Conservation (phyloP, 2,797 vertebrate genomes). For the Acanthopagrus latus region DNA sequence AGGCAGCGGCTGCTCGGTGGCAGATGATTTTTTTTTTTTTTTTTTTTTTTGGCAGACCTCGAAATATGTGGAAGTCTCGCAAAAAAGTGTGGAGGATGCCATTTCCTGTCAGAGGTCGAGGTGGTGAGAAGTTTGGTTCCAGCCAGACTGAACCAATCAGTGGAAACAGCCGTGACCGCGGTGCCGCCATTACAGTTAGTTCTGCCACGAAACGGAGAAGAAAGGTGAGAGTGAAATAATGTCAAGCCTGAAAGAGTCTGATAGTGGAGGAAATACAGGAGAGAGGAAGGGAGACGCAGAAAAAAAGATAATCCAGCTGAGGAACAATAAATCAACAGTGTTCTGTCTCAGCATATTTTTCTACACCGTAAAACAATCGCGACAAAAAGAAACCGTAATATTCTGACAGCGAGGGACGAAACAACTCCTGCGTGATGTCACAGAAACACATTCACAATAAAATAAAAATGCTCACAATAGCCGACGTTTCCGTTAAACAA, state of each 20-base stretch:
- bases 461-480: no score
- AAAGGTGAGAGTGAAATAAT: slow-evolving; percentile 27
- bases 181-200: slow-evolving; percentile 46
- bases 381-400: no score
- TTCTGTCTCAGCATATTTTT: neutral
- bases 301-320: neutral
- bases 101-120: slow-evolving; percentile 55
- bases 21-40: neutral
- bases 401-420: no score
- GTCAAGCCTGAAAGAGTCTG: slow-evolving; percentile 17
- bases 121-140: slow-evolving; percentile 39
- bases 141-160: slow-evolving; percentile 43
- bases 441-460: no score
- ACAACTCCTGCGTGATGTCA: no score
- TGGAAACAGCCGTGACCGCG: slow-evolving; percentile 33
- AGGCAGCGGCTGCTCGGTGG: slow-evolving; percentile 3
- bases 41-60: slow-evolving; percentile 12
- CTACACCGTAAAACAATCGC: neutral
- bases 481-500: no score
- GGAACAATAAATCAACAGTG: neutral
- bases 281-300: neutral
- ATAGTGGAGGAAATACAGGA: neutral
- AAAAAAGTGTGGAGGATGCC: slow-evolving; percentile 51
- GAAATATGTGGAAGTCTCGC: slow-evolving; percentile 16
- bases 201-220: slow-evolving; percentile 32